Evolutionary conservation across 2,113 vertebrate genomes (phyloP).

Genomic region (Scalopus aquaticus): DNA sequence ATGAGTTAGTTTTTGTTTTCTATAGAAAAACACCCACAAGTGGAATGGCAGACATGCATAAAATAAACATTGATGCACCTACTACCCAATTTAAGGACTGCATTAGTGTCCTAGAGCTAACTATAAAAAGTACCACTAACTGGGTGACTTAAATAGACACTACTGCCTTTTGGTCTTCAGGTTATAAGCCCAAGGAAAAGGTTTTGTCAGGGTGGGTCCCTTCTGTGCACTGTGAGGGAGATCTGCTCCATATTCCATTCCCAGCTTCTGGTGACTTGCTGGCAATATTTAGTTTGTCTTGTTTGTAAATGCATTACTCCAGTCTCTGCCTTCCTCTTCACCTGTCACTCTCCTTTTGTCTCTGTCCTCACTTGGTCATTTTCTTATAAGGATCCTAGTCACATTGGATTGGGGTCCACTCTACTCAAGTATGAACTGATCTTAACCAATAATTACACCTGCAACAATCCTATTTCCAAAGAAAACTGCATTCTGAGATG

Average conservation of each 20-base stretch:
- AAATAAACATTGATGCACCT: neutral
- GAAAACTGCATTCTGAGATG: neutral
- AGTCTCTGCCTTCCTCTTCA: neutral
- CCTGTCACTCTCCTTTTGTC: neutral
- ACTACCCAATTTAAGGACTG: neutral
- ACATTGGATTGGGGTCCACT: neutral
- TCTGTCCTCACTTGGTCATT: neutral
- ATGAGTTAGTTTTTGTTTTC: neutral
- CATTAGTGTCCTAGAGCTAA: neutral
- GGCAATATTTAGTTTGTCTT: neutral
- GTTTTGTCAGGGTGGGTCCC: neutral
- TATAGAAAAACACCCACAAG: neutral
- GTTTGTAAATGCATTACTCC: neutral
- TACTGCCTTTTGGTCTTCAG: neutral
- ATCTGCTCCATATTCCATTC: neutral
- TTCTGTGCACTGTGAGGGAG: neutral
- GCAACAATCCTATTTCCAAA: neutral
- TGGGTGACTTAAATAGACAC: neutral
- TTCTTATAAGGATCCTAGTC: neutral
- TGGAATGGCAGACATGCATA: neutral
- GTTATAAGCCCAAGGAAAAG: neutral
- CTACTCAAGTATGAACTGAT: neutral
- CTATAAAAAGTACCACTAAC: neutral
- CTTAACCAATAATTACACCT: neutral
- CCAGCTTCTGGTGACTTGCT: neutral